Conservation (phyloP, 1,140 invertebrate genomes). For the Argopecten irradians region DNA sequence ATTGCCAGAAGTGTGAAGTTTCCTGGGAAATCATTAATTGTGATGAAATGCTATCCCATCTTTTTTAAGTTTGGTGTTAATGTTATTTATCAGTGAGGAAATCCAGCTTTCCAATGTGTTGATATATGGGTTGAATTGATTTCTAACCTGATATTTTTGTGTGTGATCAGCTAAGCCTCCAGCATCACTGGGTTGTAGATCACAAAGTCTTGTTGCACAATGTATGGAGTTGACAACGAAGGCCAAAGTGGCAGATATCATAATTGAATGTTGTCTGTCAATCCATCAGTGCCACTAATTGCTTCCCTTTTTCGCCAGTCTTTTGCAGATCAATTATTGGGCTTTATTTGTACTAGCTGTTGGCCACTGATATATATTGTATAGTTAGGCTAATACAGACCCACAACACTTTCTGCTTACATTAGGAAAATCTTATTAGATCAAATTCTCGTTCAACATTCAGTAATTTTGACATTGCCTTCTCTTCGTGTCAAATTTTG, state of each 20-base stretch:
- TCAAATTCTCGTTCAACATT: not conserved
- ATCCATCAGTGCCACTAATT: constrained; percentile 3
- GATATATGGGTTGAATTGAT: constrained; percentile 10
- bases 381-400: not conserved
- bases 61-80: not conserved
- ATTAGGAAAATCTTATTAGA: not conserved
- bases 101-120: not conserved
- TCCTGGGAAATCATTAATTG: not conserved
- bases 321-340: constrained; percentile 1
- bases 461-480: not conserved
- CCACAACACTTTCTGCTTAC: not conserved
- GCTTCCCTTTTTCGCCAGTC: not conserved
- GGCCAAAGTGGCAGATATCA: not conserved
- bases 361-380: not conserved
- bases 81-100: not conserved
- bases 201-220: not conserved
- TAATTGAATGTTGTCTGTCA: constrained; percentile 22
- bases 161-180: not conserved
- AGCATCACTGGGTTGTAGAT: not conserved
- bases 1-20: not conserved
- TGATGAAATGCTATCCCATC: not conserved
- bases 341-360: not conserved
- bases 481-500: not conserved
- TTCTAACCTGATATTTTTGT: not conserved
- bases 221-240: constrained; percentile 10